phyloP scores from a whole-genome alignment of 2,888 invertebrate genomes.

The Plemyria rubiginata region DNA sequence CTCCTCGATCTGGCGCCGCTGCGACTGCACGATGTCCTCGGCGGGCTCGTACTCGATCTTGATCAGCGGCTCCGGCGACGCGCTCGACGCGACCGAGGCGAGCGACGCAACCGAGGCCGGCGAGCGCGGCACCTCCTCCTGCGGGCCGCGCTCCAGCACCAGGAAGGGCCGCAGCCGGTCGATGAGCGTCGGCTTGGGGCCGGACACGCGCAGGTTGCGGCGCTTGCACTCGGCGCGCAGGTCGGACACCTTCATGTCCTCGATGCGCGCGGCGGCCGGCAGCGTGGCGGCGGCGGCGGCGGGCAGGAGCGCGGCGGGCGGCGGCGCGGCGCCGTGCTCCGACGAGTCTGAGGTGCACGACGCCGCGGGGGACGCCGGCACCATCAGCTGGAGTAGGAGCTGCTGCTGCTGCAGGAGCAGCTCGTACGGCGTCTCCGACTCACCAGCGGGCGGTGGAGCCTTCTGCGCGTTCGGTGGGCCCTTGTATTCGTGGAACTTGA shows the following conservation, averaged over 20 bases:
- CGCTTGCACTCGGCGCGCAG: slow-evolving; percentile 97
- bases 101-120: slow-evolving; percentile 68
- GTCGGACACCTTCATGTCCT: slow-evolving; percentile 98
- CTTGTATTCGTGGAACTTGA: slow-evolving; percentile 96
- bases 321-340: slow-evolving; percentile 56
- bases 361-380: slow-evolving; percentile 87
- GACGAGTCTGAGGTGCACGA: slow-evolving; percentile 73
- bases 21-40: slow-evolving; percentile 92
- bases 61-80: slow-evolving; percentile 58
- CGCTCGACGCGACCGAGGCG: slow-evolving; percentile 48
- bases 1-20: slow-evolving; percentile 93
- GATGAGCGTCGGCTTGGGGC: slow-evolving; percentile 97
- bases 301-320: slow-evolving; percentile 82
- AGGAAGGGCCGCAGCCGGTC: slow-evolving; percentile 93
- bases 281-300: slow-evolving; percentile 53
- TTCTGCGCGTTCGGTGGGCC: slow-evolving; percentile 96
- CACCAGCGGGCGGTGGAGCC: slow-evolving; percentile 86
- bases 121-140: slow-evolving; percentile 77
- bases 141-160: slow-evolving; percentile 61
- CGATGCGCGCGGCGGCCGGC: slow-evolving; percentile 87
- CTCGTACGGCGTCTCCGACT: slow-evolving; percentile 97
- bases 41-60: slow-evolving; percentile 68
- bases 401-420: slow-evolving; percentile 97
- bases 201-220: slow-evolving; percentile 97
- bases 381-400: slow-evolving; percentile 92